These are phyloP conservation scores for Drosophila hamatofila DNA, from an alignment of 2,888 invertebrate genomes.

Conservation along the genomic window DNA sequence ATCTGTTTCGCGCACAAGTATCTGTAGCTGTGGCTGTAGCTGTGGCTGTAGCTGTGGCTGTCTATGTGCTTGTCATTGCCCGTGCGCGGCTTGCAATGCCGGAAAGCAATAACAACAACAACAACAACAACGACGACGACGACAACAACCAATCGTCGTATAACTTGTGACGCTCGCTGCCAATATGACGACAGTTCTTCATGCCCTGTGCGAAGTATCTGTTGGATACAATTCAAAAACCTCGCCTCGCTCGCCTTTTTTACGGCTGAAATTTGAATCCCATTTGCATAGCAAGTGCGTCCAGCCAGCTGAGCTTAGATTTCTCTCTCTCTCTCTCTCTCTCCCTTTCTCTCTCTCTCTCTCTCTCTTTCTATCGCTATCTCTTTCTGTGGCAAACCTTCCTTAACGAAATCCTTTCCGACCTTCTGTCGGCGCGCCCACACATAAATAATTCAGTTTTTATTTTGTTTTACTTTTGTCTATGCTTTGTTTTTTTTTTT, in stretches of 20 bases:
- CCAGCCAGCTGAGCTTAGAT: conserved; percentile 16
- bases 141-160: conserved; percentile 40
- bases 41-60: conserved; percentile 30
- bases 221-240: conserved; percentile 52
- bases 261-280: conserved; percentile 67
- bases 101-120: conserved; percentile 66
- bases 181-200: conserved; percentile 64
- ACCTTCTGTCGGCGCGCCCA: conserved; percentile 23
- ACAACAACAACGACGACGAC: conserved; percentile 32
- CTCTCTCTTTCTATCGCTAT: no score
- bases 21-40: conserved; percentile 16
- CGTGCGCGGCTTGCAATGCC: conserved; percentile 68
- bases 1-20: conserved; percentile 35
- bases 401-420: conserved; percentile 38
- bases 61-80: conserved; percentile 36
- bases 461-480: neutral
- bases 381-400: neutral
- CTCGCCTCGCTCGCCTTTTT: no score
- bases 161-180: conserved; percentile 69
- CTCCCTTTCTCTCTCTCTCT: no score
- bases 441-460: conserved; percentile 67
- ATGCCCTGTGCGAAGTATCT: conserved; percentile 43
- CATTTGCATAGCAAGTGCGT: conserved; percentile 75
- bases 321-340: no score
- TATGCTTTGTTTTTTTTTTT: neutral